phyloP scores from a whole-genome alignment of 2,888 invertebrate genomes.

The Parnassius smintheus region DNA sequence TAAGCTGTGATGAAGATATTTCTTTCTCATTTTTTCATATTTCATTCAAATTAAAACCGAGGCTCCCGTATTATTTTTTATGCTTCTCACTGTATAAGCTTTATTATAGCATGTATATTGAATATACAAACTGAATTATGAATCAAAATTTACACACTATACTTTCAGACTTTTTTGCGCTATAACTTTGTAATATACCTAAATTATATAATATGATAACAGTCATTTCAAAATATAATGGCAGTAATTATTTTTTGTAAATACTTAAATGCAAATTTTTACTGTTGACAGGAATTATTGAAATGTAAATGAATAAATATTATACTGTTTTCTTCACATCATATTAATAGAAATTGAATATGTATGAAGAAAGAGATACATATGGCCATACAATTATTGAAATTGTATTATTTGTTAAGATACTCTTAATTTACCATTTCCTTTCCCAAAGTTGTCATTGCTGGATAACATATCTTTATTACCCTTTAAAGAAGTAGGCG shows the following conservation, averaged over 20 bases:
- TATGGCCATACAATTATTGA: not conserved
- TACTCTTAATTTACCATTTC: slow-evolving; percentile 60
- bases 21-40: too few relatives aligned
- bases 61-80: too few relatives aligned
- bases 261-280: slow-evolving; percentile 24
- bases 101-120: too few relatives aligned
- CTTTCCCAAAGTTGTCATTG: slow-evolving; percentile 43
- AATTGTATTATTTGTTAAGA: slow-evolving; percentile 36
- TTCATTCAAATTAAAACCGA: too few relatives aligned
- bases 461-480: slow-evolving; percentile 32
- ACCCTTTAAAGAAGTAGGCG: slow-evolving; percentile 42
- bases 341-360: slow-evolving; percentile 1
- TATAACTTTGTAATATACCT: not conserved
- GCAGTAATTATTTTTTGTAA: slow-evolving; percentile 26
- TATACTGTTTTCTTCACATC: not conserved
- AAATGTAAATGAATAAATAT: not conserved
- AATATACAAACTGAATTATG: too few relatives aligned
- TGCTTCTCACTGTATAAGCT: too few relatives aligned
- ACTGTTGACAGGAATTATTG: slow-evolving; percentile 15
- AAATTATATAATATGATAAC: slow-evolving; percentile 21
- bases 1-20: too few relatives aligned
- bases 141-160: too few relatives aligned
- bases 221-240: slow-evolving; percentile 23
- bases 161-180: too few relatives aligned
- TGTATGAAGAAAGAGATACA: not conserved